phyloP scores from a whole-genome alignment of 2,888 invertebrate species.

The Lasioglossum zephyrum region DNA sequence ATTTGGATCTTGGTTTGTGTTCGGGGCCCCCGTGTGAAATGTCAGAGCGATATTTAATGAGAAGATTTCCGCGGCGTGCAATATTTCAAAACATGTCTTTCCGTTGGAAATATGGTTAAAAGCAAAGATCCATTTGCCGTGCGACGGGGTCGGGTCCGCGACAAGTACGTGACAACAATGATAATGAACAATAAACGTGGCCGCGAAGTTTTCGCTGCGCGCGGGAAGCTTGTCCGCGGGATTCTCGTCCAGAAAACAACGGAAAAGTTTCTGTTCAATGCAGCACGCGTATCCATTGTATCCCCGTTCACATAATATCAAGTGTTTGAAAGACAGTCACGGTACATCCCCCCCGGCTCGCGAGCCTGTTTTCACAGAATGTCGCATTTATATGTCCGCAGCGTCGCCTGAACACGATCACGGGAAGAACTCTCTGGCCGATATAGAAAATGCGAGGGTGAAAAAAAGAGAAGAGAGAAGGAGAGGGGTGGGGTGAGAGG shows the following conservation, averaged over 20 bases:
- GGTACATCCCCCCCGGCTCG: not conserved
- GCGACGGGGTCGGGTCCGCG: not conserved
- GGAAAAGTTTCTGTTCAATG: not conserved
- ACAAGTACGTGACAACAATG: not conserved
- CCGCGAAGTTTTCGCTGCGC: not conserved
- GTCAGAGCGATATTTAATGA: no score
- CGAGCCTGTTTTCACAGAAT: not conserved
- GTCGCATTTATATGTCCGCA: not conserved
- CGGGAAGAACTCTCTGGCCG: not conserved
- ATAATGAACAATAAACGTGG: not conserved
- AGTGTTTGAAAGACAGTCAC: conserved; percentile 8
- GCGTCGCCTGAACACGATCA: not conserved
- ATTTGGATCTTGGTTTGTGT: no score
- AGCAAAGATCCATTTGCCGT: not conserved
- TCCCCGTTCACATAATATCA: conserved; percentile 9
- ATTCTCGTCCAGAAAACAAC: not conserved
- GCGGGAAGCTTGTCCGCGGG: not conserved
- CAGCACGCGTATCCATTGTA: conserved; percentile 7
- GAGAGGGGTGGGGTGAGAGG: not conserved
- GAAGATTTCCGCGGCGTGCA: not conserved
- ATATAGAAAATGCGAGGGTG: not conserved
- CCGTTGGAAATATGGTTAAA: not conserved
- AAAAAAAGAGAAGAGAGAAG: not conserved
- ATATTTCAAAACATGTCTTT: not conserved
- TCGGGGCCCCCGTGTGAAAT: no score